Evolutionary conservation across 2,888 invertebrate species (phyloP).

Genomic region (Athalia rosae): DNA sequence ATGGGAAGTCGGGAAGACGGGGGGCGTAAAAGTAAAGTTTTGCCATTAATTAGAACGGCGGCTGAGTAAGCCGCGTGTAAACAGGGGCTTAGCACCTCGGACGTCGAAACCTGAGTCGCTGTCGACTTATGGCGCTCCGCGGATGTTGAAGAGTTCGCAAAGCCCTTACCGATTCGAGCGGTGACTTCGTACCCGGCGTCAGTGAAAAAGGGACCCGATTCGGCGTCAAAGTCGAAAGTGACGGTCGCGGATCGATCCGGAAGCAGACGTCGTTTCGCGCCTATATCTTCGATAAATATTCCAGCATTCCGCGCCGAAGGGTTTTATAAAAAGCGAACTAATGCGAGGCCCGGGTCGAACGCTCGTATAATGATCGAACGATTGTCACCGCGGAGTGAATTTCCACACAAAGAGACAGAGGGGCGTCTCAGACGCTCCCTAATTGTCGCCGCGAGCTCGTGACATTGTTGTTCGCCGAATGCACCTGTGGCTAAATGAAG

Average conservation of each 20-base stretch:
- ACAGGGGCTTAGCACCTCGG: conserved; percentile 27
- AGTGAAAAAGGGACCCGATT: no score
- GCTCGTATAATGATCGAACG: conserved; percentile 32
- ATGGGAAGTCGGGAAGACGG: background rate
- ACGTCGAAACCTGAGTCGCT: background rate
- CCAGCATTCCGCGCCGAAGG: background rate
- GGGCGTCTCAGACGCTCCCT: background rate
- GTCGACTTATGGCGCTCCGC: conserved; percentile 49
- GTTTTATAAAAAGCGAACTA: background rate
- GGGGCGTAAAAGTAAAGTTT: conserved; percentile 5
- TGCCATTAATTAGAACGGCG: conserved; percentile 40
- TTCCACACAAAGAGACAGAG: conserved; percentile 35
- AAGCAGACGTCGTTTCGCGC: no score
- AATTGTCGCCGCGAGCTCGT: conserved; percentile 25
- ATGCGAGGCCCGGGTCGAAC: conserved; percentile 16
- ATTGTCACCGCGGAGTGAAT: conserved; percentile 4
- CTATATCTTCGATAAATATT: background rate
- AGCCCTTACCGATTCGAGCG: background rate
- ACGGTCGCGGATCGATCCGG: no score
- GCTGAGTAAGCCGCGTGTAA: conserved; percentile 34
- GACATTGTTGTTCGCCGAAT: conserved; percentile 33
- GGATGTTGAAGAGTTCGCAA: conserved; percentile 52
- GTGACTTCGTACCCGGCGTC: background rate
- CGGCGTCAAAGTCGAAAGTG: no score
- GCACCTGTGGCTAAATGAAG: conserved; percentile 27